These are phyloP conservation scores for Microplitis mediator DNA, from an alignment of 1,140 invertebrate genomes.

Conservation along the genomic window DNA sequence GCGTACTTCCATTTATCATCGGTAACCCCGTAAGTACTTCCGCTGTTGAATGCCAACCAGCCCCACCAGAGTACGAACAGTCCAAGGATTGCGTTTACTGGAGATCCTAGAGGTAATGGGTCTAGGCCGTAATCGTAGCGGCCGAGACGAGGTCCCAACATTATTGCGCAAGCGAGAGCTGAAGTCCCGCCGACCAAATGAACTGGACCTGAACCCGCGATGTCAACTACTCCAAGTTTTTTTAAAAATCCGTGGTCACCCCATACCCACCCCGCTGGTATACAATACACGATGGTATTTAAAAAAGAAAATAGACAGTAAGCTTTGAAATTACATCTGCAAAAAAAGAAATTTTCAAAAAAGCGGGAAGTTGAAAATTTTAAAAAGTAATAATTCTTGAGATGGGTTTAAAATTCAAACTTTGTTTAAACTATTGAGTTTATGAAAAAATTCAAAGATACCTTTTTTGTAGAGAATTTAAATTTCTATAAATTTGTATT, in stretches of 20 bases:
- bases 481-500: too few species aligned
- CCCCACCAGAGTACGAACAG: constrained; percentile 94
- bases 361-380: neutral
- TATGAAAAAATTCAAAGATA: too few species aligned
- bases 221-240: constrained; percentile 82
- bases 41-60: constrained; percentile 93
- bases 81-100: constrained; percentile 90
- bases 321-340: constrained; percentile 85
- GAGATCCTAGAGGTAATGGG: constrained; percentile 81
- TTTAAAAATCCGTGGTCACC: constrained; percentile 84
- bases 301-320: constrained; percentile 89
- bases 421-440: too few species aligned
- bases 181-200: constrained; percentile 79
- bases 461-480: too few species aligned
- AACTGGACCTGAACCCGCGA: constrained; percentile 90
- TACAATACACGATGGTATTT: constrained; percentile 89
- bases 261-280: constrained; percentile 94
- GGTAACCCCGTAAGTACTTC: constrained; percentile 80
- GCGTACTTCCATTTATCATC: constrained; percentile 85
- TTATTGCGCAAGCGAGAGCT: constrained; percentile 77
- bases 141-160: constrained; percentile 88
- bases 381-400: too few species aligned
- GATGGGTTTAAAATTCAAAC: too few species aligned
- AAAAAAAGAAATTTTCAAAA: constrained; percentile 20
- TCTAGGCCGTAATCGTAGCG: constrained; percentile 79